A percentile compares a stretch with the other conserved stretches of the same genome.
Conservation (phyloP, 2,797 vertebrate genomes). For the Crocodylus rhombifer region DNA sequence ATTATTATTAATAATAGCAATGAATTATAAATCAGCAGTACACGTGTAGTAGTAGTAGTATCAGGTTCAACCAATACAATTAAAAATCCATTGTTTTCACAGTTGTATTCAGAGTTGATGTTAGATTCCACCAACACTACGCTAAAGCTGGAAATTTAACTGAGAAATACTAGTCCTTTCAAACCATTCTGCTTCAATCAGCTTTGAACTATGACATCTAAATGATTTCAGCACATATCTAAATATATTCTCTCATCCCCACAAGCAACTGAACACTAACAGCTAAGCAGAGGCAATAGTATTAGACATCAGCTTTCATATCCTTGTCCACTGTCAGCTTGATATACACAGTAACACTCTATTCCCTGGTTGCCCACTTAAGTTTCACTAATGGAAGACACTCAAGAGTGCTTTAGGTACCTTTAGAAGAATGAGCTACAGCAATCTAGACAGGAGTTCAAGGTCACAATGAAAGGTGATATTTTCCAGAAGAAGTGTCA, state of each 20-base stretch:
- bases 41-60: too few species aligned
- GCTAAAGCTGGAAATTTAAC: neutral
- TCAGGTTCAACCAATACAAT: too few species aligned
- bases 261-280: neutral
- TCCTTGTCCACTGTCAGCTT: neutral
- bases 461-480: neutral
- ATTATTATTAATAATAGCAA: too few species aligned
- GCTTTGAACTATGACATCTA: neutral
- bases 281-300: neutral
- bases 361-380: neutral
- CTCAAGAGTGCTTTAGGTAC: neutral
- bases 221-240: neutral
- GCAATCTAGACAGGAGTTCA: neutral
- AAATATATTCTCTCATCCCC: neutral
- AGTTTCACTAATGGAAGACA: neutral
- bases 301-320: neutral
- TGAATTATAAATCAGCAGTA: too few species aligned
- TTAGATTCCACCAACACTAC: neutral
- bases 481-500: neutral
- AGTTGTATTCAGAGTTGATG: too few species aligned
- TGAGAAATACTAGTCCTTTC: neutral
- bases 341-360: neutral
- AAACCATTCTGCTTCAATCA: neutral
- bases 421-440: neutral
- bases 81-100: too few species aligned